Percentiles rank a stretch among this genome's conserved stretches.
Conservation (phyloP, 2,888 invertebrate genomes). For the Nomada hirtipes region DNA sequence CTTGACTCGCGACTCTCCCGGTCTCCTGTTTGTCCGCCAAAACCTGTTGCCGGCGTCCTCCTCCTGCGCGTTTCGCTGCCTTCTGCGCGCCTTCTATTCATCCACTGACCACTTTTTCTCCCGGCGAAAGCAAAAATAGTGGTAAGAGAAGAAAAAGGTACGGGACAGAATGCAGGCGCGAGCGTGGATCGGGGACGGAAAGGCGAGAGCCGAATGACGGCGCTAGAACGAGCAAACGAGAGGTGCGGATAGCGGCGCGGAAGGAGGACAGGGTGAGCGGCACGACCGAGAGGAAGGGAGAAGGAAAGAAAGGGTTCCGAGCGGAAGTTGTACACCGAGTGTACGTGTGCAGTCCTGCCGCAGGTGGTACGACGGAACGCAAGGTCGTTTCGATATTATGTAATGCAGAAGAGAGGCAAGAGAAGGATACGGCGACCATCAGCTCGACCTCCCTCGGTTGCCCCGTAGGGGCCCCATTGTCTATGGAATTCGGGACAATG, state of each 20-base stretch:
- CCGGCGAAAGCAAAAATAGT: constrained; percentile 62
- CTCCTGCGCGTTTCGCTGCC: constrained; percentile 39
- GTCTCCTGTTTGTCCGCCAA: constrained; percentile 61
- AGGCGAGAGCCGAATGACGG: neutral
- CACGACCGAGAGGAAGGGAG: neutral
- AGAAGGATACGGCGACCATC: constrained; percentile 60
- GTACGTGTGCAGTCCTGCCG: constrained; percentile 61
- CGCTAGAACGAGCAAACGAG: neutral
- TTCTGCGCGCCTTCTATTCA: constrained; percentile 47
- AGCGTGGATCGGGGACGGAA: constrained; percentile 10
- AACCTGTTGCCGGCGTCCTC: constrained; percentile 65
- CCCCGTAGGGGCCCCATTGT: constrained; percentile 48
- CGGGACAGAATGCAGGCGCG: constrained; percentile 24
- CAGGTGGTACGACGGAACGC: constrained; percentile 69
- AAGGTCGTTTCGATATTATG: constrained; percentile 74
- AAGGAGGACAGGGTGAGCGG: neutral
- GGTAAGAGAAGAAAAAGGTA: constrained; percentile 47
- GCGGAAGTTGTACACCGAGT: constrained; percentile 64
- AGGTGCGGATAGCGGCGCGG: constrained; percentile 1
- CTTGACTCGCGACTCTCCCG: constrained; percentile 58
- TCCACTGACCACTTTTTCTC: constrained; percentile 53
- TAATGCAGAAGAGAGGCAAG: constrained; percentile 62
- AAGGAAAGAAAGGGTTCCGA: constrained; percentile 26
- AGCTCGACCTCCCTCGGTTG: constrained; percentile 50
- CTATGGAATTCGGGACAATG: constrained; percentile 48